Percentiles rank a stretch among this genome's conserved stretches.
Evolutionary conservation across 2,113 vertebrate species (phyloP).

Genomic region (Phalacrocorax pelagicus): DNA sequence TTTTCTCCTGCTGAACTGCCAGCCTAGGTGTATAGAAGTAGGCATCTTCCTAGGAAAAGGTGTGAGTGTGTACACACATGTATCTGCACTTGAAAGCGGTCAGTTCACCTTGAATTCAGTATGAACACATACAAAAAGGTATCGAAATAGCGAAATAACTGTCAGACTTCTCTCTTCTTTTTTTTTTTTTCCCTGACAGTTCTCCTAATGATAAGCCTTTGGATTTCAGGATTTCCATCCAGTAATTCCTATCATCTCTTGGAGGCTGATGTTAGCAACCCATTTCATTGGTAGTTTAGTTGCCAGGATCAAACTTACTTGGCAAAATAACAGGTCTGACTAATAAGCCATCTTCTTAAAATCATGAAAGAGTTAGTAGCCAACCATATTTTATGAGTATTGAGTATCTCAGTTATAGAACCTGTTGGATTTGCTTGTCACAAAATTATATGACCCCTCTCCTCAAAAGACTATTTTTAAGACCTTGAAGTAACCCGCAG

Average conservation of each 20-base stretch:
- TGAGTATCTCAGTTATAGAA: not conserved
- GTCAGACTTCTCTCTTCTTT: not conserved
- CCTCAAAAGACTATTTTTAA: slow-evolving; percentile 15
- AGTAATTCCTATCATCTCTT: not conserved
- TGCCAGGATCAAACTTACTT: slow-evolving; percentile 32
- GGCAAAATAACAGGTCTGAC: not conserved
- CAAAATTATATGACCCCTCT: not conserved
- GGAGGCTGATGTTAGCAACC: not conserved
- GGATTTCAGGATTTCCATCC: not conserved
- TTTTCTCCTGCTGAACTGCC: not conserved
- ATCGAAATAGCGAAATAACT: not conserved
- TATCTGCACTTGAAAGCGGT: not conserved
- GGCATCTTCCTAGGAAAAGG: not conserved
- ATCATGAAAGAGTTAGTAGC: not conserved
- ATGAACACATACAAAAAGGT: not conserved
- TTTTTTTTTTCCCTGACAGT: not conserved
- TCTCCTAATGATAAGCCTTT: not conserved
- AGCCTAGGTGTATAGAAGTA: not conserved
- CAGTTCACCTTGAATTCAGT: not conserved
- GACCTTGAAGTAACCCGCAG: slow-evolving; percentile 27
- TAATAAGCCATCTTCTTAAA: slow-evolving; percentile 14
- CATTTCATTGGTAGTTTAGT: slow-evolving; percentile 10
- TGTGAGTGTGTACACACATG: not conserved
- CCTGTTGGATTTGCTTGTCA: not conserved
- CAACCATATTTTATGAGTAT: not conserved